Percentiles rank a stretch among this genome's conserved stretches.
These are phyloP conservation scores for Tamandua tetradactyla DNA, from an alignment of 2,797 vertebrate species.

Conservation along the genomic window DNA sequence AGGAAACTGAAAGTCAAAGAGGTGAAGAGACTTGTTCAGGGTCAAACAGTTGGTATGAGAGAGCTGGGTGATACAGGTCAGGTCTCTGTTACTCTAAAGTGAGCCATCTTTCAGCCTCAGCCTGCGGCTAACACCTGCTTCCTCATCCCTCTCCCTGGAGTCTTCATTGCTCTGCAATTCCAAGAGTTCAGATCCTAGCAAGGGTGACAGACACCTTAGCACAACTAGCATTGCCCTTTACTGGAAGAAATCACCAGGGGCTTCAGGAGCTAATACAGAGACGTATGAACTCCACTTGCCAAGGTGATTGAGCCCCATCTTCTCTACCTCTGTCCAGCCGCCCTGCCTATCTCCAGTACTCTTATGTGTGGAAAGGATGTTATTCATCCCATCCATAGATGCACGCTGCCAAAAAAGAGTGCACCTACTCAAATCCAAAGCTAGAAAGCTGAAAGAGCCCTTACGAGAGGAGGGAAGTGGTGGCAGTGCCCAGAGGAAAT, in stretches of 20 bases:
- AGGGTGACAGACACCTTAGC: not conserved
- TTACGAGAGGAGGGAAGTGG: fast-evolving
- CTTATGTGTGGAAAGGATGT: fast-evolving
- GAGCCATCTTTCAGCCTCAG: not conserved
- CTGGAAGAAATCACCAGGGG: not conserved
- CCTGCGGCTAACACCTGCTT: fast-evolving
- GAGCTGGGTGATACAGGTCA: too few relatives aligned
- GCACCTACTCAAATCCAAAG: not conserved
- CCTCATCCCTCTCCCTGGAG: fast-evolving
- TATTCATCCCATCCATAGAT: too few relatives aligned
- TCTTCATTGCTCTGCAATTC: not conserved
- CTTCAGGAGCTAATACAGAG: fast-evolving
- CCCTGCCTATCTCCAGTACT: not conserved
- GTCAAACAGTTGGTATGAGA: fast-evolving
- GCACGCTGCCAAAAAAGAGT: too few relatives aligned
- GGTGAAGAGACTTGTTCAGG: not conserved
- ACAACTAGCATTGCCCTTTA: fast-evolving
- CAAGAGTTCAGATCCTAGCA: too few relatives aligned
- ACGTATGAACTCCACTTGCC: too few relatives aligned
- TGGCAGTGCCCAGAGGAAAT: fast-evolving
- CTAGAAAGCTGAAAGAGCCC: too few relatives aligned
- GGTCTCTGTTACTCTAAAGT: not conserved
- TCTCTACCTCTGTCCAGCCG: not conserved
- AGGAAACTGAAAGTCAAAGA: not conserved
- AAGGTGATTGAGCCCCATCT: too few relatives aligned